phyloP scores from a whole-genome alignment of 1,140 invertebrate species.

The Aphelenchoides avenae region DNA sequence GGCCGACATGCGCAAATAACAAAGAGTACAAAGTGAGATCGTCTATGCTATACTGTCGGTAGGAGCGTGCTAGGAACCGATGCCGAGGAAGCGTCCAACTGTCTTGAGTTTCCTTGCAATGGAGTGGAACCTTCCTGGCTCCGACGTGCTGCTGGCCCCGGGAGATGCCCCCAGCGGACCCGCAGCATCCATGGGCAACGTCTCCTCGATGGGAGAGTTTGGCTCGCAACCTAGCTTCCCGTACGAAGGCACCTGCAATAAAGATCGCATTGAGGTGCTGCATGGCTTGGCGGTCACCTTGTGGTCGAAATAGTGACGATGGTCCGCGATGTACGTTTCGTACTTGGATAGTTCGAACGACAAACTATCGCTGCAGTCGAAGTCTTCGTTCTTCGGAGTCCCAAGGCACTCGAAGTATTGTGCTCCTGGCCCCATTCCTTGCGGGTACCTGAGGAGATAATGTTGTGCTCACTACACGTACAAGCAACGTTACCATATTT shows the following conservation, averaged over 20 bases:
- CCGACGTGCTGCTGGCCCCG: no score
- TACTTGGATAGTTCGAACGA: conserved; percentile 30
- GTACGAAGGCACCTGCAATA: conserved; percentile 15
- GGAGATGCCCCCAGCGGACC: no score
- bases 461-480: conserved; percentile 8
- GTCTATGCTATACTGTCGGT: no score
- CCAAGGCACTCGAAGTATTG: conserved; percentile 37
- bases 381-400: conserved; percentile 37
- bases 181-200: conserved; percentile 14
- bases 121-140: no score
- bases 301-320: conserved; percentile 44
- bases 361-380: conserved; percentile 31
- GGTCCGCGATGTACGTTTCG: conserved; percentile 40
- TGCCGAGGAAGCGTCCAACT: no score
- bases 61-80: no score
- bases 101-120: no score
- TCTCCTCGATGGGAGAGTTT: conserved; percentile 4
- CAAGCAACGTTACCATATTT: conserved; percentile 28
- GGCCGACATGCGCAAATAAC: no score
- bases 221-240: conserved; percentile 29
- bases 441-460: conserved; percentile 36
- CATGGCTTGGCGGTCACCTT: conserved; percentile 21
- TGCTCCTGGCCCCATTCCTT: conserved; percentile 22
- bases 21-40: no score
- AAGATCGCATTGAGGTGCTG: background rate